phyloP scores from a whole-genome alignment of 92 coral and sea anemone species.

The Ricordea florida region DNA sequence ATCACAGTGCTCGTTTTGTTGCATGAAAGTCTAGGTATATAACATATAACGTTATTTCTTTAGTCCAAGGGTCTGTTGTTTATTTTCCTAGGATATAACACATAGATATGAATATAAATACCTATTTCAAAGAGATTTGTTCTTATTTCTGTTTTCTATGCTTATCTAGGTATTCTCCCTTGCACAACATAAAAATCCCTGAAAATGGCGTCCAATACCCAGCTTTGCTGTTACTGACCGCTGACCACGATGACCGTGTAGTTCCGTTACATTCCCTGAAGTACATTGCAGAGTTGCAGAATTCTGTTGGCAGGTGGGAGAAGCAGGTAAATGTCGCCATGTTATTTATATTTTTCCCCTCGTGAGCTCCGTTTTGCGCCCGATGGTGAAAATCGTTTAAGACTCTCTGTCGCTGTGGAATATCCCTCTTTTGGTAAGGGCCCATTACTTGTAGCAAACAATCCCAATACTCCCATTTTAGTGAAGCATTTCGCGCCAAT shows the following conservation, averaged over 20 bases:
- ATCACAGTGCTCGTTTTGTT: too few species aligned
- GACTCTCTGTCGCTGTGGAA: background rate
- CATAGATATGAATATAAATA: too few species aligned
- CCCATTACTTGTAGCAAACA: too few species aligned
- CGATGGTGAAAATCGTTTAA: background rate
- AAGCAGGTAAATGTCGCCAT: slow-evolving; percentile 82
- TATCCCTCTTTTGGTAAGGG: too few species aligned
- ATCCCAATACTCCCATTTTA: too few species aligned
- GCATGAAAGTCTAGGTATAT: too few species aligned
- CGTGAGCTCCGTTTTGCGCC: background rate
- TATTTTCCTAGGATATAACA: too few species aligned
- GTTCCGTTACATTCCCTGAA: slow-evolving; percentile 96
- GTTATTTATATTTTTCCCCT: too few species aligned
- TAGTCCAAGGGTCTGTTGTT: too few species aligned
- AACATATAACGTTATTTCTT: too few species aligned
- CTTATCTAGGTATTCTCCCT: slow-evolving; percentile 83
- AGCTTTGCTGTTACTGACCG: slow-evolving; percentile 87
- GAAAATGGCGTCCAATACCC: slow-evolving; percentile 94
- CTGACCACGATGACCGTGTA: slow-evolving; percentile 99
- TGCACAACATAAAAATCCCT: slow-evolving; percentile 87
- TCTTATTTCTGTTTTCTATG: background rate
- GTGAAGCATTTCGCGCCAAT: too few species aligned
- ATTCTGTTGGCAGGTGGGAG: slow-evolving; percentile 71
- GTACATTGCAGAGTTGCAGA: slow-evolving; percentile 90
- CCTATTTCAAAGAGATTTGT: background rate